Evolutionary conservation across 1,140 invertebrate species (phyloP).

Genomic region (Araneus ventricosus): DNA sequence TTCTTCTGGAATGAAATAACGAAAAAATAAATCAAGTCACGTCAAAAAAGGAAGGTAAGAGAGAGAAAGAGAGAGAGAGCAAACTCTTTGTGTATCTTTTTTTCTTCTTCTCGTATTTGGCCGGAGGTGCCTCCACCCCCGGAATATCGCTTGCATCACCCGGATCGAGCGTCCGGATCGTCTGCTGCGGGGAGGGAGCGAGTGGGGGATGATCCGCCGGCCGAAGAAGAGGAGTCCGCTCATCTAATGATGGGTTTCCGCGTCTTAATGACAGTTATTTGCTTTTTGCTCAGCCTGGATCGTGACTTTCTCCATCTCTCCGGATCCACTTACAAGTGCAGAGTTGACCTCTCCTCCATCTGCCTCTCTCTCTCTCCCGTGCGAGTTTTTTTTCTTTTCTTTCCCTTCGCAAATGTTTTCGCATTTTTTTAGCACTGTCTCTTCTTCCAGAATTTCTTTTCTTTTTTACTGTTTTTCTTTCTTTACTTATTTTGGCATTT

Average conservation of each 20-base stretch:
- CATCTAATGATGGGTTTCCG: conserved; percentile 69
- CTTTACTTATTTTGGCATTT: background rate
- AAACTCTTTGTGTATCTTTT: conserved; percentile 43
- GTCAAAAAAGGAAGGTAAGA: conserved; percentile 42
- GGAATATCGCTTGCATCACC: conserved; percentile 65
- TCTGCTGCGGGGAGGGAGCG: background rate
- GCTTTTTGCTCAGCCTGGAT: conserved; percentile 55
- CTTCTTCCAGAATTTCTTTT: background rate
- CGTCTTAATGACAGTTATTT: conserved; percentile 73
- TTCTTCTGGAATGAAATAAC: conserved; percentile 5
- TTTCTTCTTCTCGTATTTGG: conserved; percentile 23
- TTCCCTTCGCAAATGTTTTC: conserved; percentile 62
- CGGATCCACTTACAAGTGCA: conserved; percentile 64
- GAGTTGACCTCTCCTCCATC: conserved; percentile 62
- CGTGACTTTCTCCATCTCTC: conserved; percentile 64
- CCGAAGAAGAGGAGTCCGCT: conserved; percentile 35
- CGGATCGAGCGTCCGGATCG: conserved; percentile 57
- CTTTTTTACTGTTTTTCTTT: conserved; percentile 6
- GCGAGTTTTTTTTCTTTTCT: background rate
- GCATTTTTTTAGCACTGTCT: conserved; percentile 56
- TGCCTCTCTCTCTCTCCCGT: conserved; percentile 34
- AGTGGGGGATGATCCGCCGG: conserved; percentile 14
- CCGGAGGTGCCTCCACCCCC: conserved; percentile 24
- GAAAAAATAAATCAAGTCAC: conserved; percentile 28
- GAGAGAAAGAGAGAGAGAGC: background rate